Conservation (phyloP, 2,113 vertebrate species). For the Serilophus lunatus region DNA sequence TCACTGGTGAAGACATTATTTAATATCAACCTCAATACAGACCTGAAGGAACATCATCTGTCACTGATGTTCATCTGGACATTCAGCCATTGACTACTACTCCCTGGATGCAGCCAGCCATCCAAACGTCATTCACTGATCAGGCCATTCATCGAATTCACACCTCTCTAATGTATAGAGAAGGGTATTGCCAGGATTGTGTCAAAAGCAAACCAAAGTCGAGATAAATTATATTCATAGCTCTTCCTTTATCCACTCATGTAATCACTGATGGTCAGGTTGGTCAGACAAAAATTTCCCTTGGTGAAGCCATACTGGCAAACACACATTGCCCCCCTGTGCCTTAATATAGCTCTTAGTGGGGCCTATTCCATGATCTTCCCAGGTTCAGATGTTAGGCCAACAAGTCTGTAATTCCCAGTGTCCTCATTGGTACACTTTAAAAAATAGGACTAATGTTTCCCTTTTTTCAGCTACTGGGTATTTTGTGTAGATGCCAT, state of each 20-base stretch:
- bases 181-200: not conserved
- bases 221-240: not conserved
- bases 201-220: not conserved
- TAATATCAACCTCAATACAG: accelerated
- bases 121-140: not conserved
- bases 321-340: not conserved
- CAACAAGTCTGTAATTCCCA: not conserved
- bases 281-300: not conserved
- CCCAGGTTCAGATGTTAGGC: not conserved
- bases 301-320: not conserved
- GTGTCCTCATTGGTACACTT: not conserved
- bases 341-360: not conserved
- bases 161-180: not conserved
- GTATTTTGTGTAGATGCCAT: not conserved
- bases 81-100: not conserved
- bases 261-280: not conserved
- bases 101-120: not conserved
- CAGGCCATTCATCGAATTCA: accelerated
- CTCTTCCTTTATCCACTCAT: not conserved
- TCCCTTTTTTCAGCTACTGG: not conserved
- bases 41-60: accelerated
- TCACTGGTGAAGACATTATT: not conserved
- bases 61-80: not conserved
- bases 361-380: not conserved
- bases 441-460: not conserved